phyloP scores from a whole-genome alignment of 2,888 invertebrate genomes.

The Lochmaea crataegi region DNA sequence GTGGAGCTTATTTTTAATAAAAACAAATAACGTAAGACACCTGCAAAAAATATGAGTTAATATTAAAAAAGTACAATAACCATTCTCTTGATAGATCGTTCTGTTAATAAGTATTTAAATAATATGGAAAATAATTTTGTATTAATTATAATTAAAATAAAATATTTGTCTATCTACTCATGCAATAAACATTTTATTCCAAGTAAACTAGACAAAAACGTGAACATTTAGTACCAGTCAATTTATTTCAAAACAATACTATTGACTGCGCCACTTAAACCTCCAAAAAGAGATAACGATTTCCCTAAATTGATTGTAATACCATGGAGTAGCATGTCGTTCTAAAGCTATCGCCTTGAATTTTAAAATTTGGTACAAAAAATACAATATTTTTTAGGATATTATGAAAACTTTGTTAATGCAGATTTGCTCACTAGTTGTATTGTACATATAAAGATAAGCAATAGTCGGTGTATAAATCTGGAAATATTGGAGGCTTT shows the following conservation, averaged over 20 bases:
- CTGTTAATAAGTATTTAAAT: not conserved
- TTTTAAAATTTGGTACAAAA: no score
- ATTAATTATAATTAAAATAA: not conserved
- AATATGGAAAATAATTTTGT: not conserved
- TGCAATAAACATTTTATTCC: not conserved
- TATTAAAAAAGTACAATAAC: not conserved
- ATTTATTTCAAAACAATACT: not conserved
- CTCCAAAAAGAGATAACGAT: no score
- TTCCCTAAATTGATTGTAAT: no score
- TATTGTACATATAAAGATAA: no score
- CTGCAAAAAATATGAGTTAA: not conserved
- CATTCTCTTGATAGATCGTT: not conserved
- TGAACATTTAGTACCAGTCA: not conserved
- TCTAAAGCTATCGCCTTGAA: no score
- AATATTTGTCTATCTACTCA: not conserved
- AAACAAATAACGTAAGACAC: not conserved
- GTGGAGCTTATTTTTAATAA: not conserved
- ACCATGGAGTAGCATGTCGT: no score
- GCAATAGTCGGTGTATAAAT: no score
- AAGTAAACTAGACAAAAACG: not conserved
- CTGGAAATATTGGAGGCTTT: no score
- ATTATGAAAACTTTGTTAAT: no score
- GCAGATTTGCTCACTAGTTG: no score
- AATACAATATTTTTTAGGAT: no score
- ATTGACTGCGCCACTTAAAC: not conserved